Conservation (phyloP, 2,888 invertebrate species). For the Actias luna region DNA sequence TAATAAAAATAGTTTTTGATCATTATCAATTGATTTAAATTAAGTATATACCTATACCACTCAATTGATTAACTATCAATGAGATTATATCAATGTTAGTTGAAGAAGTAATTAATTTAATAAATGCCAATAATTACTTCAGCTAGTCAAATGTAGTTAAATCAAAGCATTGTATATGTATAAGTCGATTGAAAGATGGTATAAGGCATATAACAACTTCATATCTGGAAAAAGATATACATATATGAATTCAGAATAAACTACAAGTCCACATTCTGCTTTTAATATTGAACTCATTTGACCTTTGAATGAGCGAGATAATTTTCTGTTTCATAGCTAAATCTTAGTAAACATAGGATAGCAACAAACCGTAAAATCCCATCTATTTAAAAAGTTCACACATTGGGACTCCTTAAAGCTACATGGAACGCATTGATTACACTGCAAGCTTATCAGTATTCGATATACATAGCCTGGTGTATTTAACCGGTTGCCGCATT, state of each 20-base stretch:
- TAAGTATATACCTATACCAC: too few species aligned
- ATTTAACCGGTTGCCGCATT: not conserved
- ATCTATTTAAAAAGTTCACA: conserved; percentile 6
- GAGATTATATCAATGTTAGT: too few species aligned
- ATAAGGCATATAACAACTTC: not conserved
- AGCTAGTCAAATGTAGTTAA: too few species aligned
- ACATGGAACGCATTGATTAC: conserved; percentile 3
- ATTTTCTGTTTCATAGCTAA: not conserved
- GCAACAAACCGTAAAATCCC: not conserved
- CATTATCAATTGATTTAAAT: too few species aligned
- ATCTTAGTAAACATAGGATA: not conserved
- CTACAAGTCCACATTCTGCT: not conserved
- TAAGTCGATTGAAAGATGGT: too few species aligned
- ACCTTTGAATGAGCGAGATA: not conserved
- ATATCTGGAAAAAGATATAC: not conserved
- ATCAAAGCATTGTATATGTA: too few species aligned
- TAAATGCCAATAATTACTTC: too few species aligned
- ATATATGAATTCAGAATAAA: not conserved
- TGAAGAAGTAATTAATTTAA: too few species aligned
- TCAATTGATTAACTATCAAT: too few species aligned
- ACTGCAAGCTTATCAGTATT: conserved; percentile 8
- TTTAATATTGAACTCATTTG: not conserved
- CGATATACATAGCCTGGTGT: not conserved
- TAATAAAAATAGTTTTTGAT: too few species aligned
- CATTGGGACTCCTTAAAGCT: not conserved